Percentiles rank a stretch among this genome's conserved stretches.
Evolutionary conservation across 2,888 invertebrate species (phyloP).

Genomic region (Caenorhabditis sp.): DNA sequence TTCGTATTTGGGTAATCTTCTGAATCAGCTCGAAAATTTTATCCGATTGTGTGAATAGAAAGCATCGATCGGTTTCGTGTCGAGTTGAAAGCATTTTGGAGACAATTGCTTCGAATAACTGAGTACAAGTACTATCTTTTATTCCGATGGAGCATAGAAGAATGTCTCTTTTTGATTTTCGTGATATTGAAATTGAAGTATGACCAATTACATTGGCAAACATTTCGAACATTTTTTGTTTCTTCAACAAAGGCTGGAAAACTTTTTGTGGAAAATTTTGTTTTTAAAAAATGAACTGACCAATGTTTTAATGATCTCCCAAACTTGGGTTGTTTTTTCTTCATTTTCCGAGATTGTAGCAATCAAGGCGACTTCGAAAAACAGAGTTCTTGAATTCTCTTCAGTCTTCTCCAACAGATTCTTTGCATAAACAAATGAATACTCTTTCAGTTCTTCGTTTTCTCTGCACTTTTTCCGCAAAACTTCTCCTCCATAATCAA

Average conservation of each 20-base stretch:
- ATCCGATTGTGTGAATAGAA: conserved; percentile 19
- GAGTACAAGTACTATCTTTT: conserved; percentile 16
- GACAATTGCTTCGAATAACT: conserved; percentile 19
- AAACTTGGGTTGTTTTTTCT: conserved; percentile 4
- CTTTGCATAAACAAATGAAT: not conserved
- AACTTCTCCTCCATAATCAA: conserved; percentile 22
- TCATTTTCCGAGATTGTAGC: conserved; percentile 5
- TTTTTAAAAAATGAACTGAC: not conserved
- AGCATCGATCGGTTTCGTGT: conserved; percentile 22
- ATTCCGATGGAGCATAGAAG: conserved; percentile 12
- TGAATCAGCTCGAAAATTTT: conserved; percentile 12
- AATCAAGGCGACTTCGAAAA: conserved; percentile 15
- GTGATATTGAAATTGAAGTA: not conserved
- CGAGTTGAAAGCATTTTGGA: conserved; percentile 20
- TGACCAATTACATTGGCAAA: conserved; percentile 18
- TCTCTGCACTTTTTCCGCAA: not conserved
- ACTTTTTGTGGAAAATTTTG: not conserved
- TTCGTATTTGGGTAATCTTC: conserved; percentile 1
- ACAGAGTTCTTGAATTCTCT: conserved; percentile 23
- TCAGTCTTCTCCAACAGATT: conserved; percentile 3
- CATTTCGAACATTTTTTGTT: conserved; percentile 35
- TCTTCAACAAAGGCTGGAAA: conserved; percentile 8
- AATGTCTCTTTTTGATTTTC: conserved; percentile 13
- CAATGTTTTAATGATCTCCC: conserved; percentile 8
- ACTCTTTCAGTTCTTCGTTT: conserved; percentile 8